Conservation (phyloP, 1,140 invertebrate species). For the Nasonia giraulti region DNA sequence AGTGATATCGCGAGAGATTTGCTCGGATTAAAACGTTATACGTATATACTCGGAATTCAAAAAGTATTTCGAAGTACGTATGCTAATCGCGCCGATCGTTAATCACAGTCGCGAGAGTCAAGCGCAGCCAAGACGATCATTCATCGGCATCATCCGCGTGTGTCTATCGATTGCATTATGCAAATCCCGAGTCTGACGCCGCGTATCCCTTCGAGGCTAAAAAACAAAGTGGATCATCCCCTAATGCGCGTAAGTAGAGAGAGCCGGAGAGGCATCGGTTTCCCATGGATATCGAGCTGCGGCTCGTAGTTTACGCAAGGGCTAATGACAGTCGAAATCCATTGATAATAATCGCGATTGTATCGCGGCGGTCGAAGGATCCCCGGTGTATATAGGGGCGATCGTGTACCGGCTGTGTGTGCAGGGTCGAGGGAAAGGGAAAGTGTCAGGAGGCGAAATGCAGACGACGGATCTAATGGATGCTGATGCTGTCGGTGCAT, state of each 20-base stretch:
- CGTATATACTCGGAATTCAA: no score
- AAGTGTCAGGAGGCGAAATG: slow-evolving; percentile 14
- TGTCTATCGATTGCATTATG: slow-evolving; percentile 35
- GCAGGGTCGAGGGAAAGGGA: not conserved
- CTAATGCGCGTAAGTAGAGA: no score
- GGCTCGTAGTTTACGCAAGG: slow-evolving; percentile 51
- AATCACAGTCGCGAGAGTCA: no score
- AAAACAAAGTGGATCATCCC: slow-evolving; percentile 26
- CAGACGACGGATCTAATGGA: slow-evolving; percentile 10
- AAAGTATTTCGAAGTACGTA: no score
- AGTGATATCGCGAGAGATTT: no score
- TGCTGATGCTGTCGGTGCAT: not conserved
- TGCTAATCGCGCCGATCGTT: no score
- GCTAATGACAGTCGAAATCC: slow-evolving; percentile 65
- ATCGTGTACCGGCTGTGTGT: not conserved
- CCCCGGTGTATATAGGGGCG: slow-evolving; percentile 6
- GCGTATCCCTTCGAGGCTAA: not conserved
- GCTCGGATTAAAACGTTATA: no score
- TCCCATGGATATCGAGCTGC: slow-evolving; percentile 31
- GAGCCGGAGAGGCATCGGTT: not conserved
- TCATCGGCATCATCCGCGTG: not conserved
- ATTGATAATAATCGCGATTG: slow-evolving; percentile 66
- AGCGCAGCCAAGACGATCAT: no score
- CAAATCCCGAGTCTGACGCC: not conserved
- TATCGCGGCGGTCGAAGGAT: slow-evolving; percentile 53